A percentile compares a stretch with the other conserved stretches of the same genome.
phyloP scores from a whole-genome alignment of 2,113 vertebrate species.

The Silurus glanis region DNA sequence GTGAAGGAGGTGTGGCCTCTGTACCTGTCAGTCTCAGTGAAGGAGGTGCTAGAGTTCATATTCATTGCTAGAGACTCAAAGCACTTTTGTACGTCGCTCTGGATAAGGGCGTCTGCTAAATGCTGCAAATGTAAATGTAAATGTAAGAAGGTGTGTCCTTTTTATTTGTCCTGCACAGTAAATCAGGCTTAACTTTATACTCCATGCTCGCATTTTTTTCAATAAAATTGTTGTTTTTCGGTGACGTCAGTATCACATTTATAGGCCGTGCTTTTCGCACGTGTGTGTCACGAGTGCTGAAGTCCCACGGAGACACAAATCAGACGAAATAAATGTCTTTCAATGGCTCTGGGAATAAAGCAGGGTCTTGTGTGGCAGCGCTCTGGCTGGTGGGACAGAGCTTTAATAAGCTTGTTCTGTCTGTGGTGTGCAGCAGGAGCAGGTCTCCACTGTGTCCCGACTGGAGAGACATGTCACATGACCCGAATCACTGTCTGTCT shows the following conservation, averaged over 20 bases:
- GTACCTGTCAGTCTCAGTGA: no score
- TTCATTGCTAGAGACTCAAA: no score
- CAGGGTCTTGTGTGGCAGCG: not conserved
- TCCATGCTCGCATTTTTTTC: not conserved
- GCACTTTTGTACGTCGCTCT: no score
- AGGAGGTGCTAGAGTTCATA: no score
- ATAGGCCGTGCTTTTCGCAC: not conserved
- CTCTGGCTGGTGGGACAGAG: not conserved
- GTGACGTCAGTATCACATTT: not conserved
- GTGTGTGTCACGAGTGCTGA: no score
- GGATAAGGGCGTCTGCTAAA: no score
- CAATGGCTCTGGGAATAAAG: not conserved
- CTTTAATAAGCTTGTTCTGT: not conserved
- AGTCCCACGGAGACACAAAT: not conserved
- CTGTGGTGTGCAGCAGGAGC: not conserved
- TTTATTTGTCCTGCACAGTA: not conserved
- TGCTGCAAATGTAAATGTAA: no score
- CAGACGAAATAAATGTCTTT: conserved; percentile 9
- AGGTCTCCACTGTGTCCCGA: not conserved
- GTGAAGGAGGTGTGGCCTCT: not conserved
- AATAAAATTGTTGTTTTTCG: not conserved
- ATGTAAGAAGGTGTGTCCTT: not conserved
- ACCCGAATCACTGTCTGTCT: not conserved
- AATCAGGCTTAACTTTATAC: not conserved
- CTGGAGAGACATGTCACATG: not conserved